phyloP scores from a whole-genome alignment of 2,888 invertebrate genomes.

The Pyralis farinalis region DNA sequence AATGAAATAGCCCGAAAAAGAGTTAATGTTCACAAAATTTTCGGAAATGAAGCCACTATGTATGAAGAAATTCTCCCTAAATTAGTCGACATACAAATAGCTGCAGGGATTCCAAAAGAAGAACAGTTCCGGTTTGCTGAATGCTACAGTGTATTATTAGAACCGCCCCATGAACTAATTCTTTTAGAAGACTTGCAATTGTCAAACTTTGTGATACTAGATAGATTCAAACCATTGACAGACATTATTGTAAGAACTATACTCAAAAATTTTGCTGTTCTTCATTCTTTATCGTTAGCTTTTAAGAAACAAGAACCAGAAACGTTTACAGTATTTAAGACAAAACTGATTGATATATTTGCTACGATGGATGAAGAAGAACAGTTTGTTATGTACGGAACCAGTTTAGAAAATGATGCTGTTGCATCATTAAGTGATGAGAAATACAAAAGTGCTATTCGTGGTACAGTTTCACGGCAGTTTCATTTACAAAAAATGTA shows the following conservation, averaged over 20 bases:
- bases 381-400: neutral
- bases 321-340: neutral
- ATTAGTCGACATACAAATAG: neutral
- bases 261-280: slow-evolving; percentile 17
- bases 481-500: slow-evolving; percentile 11
- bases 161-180: neutral
- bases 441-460: slow-evolving; percentile 24
- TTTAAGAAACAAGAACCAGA: neutral
- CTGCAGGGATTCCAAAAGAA: neutral
- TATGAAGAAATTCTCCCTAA: neutral
- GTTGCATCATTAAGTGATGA: slow-evolving; percentile 24
- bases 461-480: slow-evolving; percentile 17
- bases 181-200: neutral
- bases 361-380: neutral
- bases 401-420: neutral
- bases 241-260: slow-evolving; percentile 5
- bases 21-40: neutral
- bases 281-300: slow-evolving; percentile 19
- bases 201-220: neutral
- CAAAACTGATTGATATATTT: neutral
- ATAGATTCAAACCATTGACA: neutral
- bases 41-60: neutral
- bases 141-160: neutral
- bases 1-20: neutral
- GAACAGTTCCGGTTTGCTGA: neutral